Evolutionary conservation across 2,888 invertebrate species (phyloP).

Genomic region (Xestobium rufovillosum): DNA sequence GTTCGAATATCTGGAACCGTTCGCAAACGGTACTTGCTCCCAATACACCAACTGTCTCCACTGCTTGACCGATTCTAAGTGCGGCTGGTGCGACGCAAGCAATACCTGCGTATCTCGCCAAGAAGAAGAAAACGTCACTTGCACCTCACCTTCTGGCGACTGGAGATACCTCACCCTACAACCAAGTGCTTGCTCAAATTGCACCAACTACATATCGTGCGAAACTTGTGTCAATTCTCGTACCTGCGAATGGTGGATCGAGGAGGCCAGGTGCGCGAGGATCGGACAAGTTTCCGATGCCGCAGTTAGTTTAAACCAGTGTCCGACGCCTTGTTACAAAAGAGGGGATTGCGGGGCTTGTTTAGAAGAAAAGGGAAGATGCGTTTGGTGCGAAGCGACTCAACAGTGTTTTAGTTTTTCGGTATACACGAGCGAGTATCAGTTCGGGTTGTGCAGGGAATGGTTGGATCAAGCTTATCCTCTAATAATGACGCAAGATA

Average conservation of each 20-base stretch:
- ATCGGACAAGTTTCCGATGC: conserved; percentile 62
- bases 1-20: conserved; percentile 84
- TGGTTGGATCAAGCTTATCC: conserved; percentile 80
- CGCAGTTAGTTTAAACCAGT: conserved; percentile 58
- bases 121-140: conserved; percentile 58
- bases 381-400: conserved; percentile 94
- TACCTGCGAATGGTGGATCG: conserved; percentile 86
- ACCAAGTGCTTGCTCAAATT: conserved; percentile 77
- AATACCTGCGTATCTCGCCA: conserved; percentile 60
- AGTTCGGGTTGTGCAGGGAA: conserved; percentile 86
- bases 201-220: conserved; percentile 84
- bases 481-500: conserved; percentile 38
- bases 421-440: conserved; percentile 91
- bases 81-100: conserved; percentile 87
- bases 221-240: conserved; percentile 68
- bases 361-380: conserved; percentile 74
- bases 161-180: conserved; percentile 78
- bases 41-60: conserved; percentile 77
- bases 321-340: conserved; percentile 75
- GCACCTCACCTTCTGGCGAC: conserved; percentile 48
- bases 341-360: conserved; percentile 74
- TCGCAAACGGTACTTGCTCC: conserved; percentile 68
- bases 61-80: conserved; percentile 80
- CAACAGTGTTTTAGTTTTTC: conserved; percentile 90
- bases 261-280: conserved; percentile 78